These are phyloP conservation scores for Leucoraja ocellata DNA, from an alignment of 2,797 vertebrate genomes.

Conservation along the genomic window DNA sequence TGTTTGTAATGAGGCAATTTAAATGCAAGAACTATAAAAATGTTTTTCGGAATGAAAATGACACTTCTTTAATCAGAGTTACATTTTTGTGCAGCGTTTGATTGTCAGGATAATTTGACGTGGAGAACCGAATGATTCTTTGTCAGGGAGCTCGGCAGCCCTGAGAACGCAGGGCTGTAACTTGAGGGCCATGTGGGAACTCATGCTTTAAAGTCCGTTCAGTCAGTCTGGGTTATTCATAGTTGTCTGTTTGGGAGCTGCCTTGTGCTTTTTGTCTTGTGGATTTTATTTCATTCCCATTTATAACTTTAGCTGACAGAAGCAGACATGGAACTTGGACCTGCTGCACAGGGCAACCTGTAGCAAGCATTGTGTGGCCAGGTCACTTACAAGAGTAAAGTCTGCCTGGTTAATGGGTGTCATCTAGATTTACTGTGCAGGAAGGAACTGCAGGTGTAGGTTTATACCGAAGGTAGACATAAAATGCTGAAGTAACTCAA, in stretches of 20 bases:
- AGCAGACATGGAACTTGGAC: background rate
- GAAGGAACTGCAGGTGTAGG: no score
- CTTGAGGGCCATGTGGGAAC: background rate
- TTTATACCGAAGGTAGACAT: no score
- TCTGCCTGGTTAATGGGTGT: background rate
- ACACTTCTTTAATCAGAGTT: slow-evolving; percentile 18
- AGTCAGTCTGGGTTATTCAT: background rate
- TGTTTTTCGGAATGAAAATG: slow-evolving; percentile 3
- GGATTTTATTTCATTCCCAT: no score
- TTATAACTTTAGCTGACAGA: background rate
- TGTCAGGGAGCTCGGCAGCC: background rate
- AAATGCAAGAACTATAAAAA: background rate
- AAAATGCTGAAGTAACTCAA: no score
- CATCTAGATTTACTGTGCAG: background rate
- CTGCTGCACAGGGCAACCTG: background rate
- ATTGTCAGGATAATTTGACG: background rate
- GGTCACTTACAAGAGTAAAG: background rate
- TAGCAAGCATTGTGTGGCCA: background rate
- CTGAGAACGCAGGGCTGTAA: background rate
- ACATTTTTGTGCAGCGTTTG: slow-evolving; percentile 15
- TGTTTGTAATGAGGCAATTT: slow-evolving; percentile 33
- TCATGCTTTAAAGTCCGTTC: background rate
- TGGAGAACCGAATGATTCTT: slow-evolving; percentile 1
- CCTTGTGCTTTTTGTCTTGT: background rate
- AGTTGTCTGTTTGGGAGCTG: background rate